Conservation (phyloP, 2,113 vertebrate species). For the Corythoichthys intestinalis region DNA sequence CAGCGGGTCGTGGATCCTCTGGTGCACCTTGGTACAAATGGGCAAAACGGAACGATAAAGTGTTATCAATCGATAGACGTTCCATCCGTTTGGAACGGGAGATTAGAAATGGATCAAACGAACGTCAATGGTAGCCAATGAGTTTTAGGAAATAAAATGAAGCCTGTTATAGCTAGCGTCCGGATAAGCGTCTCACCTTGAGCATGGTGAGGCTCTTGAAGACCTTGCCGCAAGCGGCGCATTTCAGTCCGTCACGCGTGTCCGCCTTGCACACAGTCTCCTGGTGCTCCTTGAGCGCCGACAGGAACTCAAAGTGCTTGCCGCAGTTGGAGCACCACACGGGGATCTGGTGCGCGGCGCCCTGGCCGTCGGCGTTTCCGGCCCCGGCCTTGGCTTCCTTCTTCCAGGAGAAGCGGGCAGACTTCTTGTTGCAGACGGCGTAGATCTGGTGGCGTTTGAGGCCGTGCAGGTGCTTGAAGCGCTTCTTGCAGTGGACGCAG, state of each 20-base stretch:
- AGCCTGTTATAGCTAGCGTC: no score
- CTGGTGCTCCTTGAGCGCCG: constrained; percentile 61
- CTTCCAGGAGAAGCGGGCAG: constrained; percentile 42
- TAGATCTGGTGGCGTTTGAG: constrained; percentile 70
- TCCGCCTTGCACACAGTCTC: constrained; percentile 57
- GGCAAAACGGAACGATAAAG: no score
- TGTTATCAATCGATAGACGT: background rate
- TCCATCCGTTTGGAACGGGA: background rate
- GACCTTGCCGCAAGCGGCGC: constrained; percentile 59
- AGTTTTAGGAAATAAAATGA: no score
- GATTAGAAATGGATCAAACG: no score
- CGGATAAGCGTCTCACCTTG: constrained; percentile 16
- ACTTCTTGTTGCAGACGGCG: constrained; percentile 64
- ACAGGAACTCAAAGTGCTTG: constrained; percentile 59
- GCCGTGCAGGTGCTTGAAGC: constrained; percentile 68
- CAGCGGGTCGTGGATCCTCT: constrained; percentile 63
- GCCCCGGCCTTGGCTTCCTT: constrained; percentile 28
- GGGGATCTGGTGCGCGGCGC: constrained; percentile 32
- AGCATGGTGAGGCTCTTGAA: constrained; percentile 67
- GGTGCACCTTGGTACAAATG: constrained; percentile 41
- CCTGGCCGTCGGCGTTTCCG: constrained; percentile 15
- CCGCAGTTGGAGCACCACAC: constrained; percentile 69
- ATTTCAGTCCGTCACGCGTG: constrained; percentile 49
- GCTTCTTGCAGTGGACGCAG: constrained; percentile 66
- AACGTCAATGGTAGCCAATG: no score